phyloP scores from a whole-genome alignment of 1,140 invertebrate species.

The Lanistes nyassanus region DNA sequence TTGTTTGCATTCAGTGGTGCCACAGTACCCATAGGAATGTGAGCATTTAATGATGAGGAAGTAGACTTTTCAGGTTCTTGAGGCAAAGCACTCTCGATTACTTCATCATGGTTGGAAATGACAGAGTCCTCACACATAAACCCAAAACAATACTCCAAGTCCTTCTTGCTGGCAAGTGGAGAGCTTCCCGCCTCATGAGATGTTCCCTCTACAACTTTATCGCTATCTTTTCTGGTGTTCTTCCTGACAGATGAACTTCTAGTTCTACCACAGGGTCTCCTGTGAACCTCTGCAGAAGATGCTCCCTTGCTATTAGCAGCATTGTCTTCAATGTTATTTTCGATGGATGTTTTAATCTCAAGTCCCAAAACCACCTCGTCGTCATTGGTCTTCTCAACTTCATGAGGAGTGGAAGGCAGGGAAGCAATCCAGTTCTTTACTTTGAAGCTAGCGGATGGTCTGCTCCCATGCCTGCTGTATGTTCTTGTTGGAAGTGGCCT shows the following conservation, averaged over 20 bases:
- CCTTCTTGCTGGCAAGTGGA: too few relatives aligned
- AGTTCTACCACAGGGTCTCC: not conserved
- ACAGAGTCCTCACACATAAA: too few relatives aligned
- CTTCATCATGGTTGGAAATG: too few relatives aligned
- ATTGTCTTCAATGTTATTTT: not conserved
- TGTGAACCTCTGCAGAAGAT: not conserved
- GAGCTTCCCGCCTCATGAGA: too few relatives aligned
- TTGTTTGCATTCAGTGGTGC: not conserved
- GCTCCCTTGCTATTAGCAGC: too few relatives aligned
- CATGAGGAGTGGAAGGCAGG: conserved; percentile 14
- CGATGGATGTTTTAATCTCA: not conserved
- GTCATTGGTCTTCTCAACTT: not conserved
- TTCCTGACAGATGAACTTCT: not conserved
- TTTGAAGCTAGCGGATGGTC: not conserved
- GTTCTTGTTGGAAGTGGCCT: conserved; percentile 18
- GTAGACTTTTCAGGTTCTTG: not conserved
- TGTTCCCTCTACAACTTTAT: too few relatives aligned
- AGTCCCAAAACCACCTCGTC: not conserved
- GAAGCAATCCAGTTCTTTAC: conserved; percentile 26
- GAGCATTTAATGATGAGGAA: too few relatives aligned
- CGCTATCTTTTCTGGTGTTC: not conserved
- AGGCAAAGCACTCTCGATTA: too few relatives aligned
- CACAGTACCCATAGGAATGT: not conserved
- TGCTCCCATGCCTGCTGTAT: conserved; percentile 19
- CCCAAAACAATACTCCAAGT: too few relatives aligned